phyloP scores from a whole-genome alignment of 1,140 invertebrate genomes.

The Drosophila kohkoa region DNA sequence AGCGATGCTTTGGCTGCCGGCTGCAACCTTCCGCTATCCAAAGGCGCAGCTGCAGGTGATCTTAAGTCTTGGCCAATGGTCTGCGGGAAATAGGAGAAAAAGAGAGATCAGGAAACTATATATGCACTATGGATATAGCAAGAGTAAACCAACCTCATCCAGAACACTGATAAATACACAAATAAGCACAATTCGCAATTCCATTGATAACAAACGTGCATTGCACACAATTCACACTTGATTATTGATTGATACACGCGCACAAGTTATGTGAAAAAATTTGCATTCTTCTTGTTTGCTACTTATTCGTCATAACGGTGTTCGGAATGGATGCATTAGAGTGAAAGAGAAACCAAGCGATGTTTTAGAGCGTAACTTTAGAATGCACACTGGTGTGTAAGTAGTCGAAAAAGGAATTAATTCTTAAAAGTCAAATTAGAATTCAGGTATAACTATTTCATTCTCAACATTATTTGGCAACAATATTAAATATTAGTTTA shows the following conservation, averaged over 20 bases:
- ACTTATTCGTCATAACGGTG: conserved; percentile 14
- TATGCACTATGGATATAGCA: neutral
- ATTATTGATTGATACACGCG: neutral
- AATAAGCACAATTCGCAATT: conserved; percentile 23
- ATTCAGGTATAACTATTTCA: neutral
- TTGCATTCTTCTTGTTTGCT: neutral
- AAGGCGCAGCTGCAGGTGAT: neutral
- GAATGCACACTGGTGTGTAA: conserved; percentile 17
- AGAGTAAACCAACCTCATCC: conserved; percentile 6
- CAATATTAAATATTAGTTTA: no score
- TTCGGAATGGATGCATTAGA: neutral
- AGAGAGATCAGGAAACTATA: neutral
- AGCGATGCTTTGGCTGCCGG: conserved; percentile 11
- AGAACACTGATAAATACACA: conserved; percentile 21
- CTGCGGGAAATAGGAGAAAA: neutral
- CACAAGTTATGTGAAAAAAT: neutral
- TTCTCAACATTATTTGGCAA: no score
- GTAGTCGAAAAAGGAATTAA: neutral
- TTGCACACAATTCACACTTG: conserved; percentile 6
- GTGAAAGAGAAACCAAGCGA: neutral
- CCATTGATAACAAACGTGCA: conserved; percentile 15
- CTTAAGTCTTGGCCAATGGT: neutral
- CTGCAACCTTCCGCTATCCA: neutral
- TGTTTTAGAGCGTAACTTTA: neutral
- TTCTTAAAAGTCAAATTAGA: neutral